Evolutionary conservation across 2,113 vertebrate genomes (phyloP).

Genomic region (Propithecus coquereli): DNA sequence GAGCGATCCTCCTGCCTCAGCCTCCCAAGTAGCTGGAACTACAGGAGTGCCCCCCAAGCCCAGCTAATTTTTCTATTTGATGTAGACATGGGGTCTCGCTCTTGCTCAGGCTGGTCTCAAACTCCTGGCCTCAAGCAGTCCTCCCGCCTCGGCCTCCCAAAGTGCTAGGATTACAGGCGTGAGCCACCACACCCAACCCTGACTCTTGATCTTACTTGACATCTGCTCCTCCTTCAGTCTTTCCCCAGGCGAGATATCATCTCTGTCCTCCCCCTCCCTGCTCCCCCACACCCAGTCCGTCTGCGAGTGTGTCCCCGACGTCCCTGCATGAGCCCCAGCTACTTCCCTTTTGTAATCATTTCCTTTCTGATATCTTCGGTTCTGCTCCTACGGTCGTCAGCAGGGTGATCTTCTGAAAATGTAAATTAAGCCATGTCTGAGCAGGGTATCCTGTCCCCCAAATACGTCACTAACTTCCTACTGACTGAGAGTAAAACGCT

Average conservation of each 20-base stretch:
- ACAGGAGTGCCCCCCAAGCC: too few species aligned
- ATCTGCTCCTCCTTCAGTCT: background rate
- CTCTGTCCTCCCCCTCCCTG: background rate
- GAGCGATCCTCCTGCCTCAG: too few species aligned
- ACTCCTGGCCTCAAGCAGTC: background rate
- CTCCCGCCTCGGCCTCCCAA: background rate
- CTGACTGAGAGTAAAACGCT: background rate
- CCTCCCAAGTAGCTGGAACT: too few species aligned
- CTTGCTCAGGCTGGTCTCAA: background rate
- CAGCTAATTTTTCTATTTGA: too few species aligned
- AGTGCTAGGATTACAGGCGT: background rate
- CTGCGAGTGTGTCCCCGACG: background rate
- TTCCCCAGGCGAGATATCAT: too few species aligned
- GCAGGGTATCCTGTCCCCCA: too few species aligned
- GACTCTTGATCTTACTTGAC: background rate
- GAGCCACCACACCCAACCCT: background rate
- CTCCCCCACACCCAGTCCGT: background rate
- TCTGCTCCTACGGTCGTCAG: background rate
- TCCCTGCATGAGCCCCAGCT: background rate
- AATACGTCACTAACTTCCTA: background rate
- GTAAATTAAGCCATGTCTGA: background rate
- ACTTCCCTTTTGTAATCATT: background rate
- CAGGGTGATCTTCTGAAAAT: background rate
- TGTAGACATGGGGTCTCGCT: background rate
- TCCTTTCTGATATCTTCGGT: background rate